phyloP scores from a whole-genome alignment of 2,888 invertebrate genomes.

The Amblyteles armatorius region DNA sequence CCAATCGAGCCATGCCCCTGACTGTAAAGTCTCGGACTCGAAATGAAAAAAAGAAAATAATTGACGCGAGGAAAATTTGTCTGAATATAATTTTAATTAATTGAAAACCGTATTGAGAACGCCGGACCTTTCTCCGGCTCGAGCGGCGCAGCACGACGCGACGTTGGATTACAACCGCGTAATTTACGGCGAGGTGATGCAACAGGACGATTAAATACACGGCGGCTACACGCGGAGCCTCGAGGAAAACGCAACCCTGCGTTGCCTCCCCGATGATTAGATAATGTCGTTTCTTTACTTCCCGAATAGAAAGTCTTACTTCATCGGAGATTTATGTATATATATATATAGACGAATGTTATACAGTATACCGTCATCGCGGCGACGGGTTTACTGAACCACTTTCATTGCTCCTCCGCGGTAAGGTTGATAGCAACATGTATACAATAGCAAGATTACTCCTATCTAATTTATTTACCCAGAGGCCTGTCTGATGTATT shows the following conservation, averaged over 20 bases:
- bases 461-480: neutral
- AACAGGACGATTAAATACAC: slow-evolving; percentile 68
- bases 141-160: slow-evolving; percentile 36
- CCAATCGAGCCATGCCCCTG: neutral
- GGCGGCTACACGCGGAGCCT: slow-evolving; percentile 44
- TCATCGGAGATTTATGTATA: slow-evolving; percentile 59
- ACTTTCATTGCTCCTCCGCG: slow-evolving; percentile 45
- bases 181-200: slow-evolving; percentile 64
- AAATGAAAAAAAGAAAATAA: neutral
- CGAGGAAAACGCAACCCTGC: slow-evolving; percentile 72
- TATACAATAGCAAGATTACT: neutral
- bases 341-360: neutral
- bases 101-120: neutral
- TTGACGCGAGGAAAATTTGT: neutral
- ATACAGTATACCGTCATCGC: neutral
- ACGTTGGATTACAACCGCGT: slow-evolving; percentile 62
- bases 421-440: slow-evolving; percentile 3
- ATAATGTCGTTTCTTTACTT: slow-evolving; percentile 79
- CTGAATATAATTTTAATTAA: slow-evolving; percentile 5
- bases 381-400: slow-evolving; percentile 39
- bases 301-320: slow-evolving; percentile 81
- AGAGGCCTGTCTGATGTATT: neutral
- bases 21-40: neutral
- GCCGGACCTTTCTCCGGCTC: slow-evolving; percentile 51
- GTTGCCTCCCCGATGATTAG: slow-evolving; percentile 75